Base-by-base conservation (phyloP, 1,140 invertebrate species). In the Camponotus vicinus region DNA sequence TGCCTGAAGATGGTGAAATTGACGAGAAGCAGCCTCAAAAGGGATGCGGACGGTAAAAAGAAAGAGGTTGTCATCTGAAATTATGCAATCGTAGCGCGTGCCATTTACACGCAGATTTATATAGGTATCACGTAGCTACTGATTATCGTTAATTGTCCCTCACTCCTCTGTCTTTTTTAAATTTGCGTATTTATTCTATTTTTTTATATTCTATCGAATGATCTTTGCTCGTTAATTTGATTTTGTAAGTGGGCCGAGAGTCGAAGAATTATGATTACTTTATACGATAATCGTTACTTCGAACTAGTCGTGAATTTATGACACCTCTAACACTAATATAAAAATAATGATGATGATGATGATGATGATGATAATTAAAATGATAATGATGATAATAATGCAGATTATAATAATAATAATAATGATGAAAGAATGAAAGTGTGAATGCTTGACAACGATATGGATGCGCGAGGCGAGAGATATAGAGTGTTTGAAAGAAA, bases 171-270 rank as follows among this genome's bases (percentile, higher is more conserved):
- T 45, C 42, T 91, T 92, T 27, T 92, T 89, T 91, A 92, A 93
- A 87, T 91, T 89, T 91, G 85, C 75, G 52, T 94, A 94, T 94
- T 94, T 94, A 94, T 94, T 94, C 93, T 92, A 91, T 91, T 92
- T 91, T 27, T 92, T 76, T 90, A 89, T 88, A 86, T 86, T 87
- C 80, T 64, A 63, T 82, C 78, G 76, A 89, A 82, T 52, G 57
- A 83, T 59, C 52, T 55, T 87, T 18, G 18, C 8, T 80, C 52
- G 49, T 78, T 57, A 55, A 63, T 76, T 40, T 87, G 32, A 75
- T 89, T 89, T 75, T 64, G 88, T 77, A 37, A 71, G 64, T 55
- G 59, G 70, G 63, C 52, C 40, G 69, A 73, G 37, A 71, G 49
- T 71, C 67, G 52, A 66, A 76, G 71, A 84, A 55, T 88, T 84